Evolutionary conservation across 2,797 vertebrate genomes (phyloP), one percentile per base, ranked within the genome.

Genomic region (Diplodus puntazzo): DNA sequence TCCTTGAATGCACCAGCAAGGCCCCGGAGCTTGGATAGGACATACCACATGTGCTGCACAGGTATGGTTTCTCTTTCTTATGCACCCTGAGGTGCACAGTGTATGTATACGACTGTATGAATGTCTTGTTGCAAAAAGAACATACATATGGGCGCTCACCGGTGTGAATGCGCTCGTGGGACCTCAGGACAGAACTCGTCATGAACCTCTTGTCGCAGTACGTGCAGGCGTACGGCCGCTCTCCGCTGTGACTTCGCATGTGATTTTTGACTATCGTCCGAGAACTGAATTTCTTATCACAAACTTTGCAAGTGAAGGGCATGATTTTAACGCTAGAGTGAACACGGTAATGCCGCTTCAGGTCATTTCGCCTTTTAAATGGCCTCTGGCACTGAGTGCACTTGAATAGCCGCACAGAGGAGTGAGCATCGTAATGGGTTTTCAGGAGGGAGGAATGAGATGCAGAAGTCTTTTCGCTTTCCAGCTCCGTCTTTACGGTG

Each of bases 41-140:
- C 68, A 71, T 53, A 1, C 68, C 45, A 4, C 75, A 78, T 27
- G 75, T 42, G 59, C 75, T 70, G 67, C 60, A 70, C 10, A 63
- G 27, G 23, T 77, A 63, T 1, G 45, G 52, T 3, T 64, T 70
- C 52, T 64, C 66, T 11, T 77, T 64, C 45, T 30, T 50, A 8
- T 70, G 67, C 14, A 50, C 50, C 59, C 30, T 43, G 11, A 67
- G 48, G 17, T 79, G 76, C 48, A 66, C 62, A 0, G 62, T 49
- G 42, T 10, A 21, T 11, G 13, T 48, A 18, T 21, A 43, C 7
- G 25, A 11, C 55, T 62, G 70, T 13, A 45, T 50, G 45, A 73
- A 73, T 45, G 17, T 79, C 49, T 67, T 73, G 62, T 54, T 27
- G 3, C 76, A 79, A 2, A n/a, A 11, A 11, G 54, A 57, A 11